These are phyloP conservation scores for Ameiurus melas DNA, from an alignment of 2,113 vertebrate species.

Conservation along the genomic window DNA sequence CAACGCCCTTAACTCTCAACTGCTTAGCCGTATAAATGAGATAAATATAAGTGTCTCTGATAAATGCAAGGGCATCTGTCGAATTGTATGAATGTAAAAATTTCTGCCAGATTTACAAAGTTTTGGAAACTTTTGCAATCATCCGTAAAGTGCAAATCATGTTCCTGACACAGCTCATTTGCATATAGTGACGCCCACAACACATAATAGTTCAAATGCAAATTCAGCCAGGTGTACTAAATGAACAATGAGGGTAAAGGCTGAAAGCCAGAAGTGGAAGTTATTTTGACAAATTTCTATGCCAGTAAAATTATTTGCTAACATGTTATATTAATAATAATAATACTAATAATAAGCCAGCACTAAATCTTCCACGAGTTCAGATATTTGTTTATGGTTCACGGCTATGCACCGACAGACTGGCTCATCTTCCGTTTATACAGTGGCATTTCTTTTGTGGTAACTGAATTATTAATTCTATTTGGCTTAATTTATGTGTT, in stretches of 20 bases:
- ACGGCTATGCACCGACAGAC: neutral
- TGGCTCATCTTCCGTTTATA: neutral
- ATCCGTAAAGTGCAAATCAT: neutral
- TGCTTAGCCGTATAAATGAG: too few relatives aligned
- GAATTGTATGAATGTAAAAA: too few relatives aligned
- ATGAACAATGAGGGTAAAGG: neutral
- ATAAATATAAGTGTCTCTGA: too few relatives aligned
- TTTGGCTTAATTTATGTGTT: neutral
- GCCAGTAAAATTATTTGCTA: neutral
- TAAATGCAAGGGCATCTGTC: too few relatives aligned
- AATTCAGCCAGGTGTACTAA: neutral
- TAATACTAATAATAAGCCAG: neutral
- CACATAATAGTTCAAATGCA: neutral
- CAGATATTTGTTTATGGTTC: neutral
- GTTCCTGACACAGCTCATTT: neutral
- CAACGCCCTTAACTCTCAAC: too few relatives aligned
- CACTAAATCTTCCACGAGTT: neutral
- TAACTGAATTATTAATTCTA: neutral
- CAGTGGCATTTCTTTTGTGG: neutral
- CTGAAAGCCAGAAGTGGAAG: neutral
- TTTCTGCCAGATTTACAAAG: neutral
- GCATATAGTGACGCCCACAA: neutral
- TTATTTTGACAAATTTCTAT: neutral
- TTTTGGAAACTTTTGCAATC: neutral
- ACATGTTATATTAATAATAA: neutral